Base-by-base conservation (phyloP, 2,113 vertebrate genomes). In the Gnathonemus echidnorhynchus region DNA sequence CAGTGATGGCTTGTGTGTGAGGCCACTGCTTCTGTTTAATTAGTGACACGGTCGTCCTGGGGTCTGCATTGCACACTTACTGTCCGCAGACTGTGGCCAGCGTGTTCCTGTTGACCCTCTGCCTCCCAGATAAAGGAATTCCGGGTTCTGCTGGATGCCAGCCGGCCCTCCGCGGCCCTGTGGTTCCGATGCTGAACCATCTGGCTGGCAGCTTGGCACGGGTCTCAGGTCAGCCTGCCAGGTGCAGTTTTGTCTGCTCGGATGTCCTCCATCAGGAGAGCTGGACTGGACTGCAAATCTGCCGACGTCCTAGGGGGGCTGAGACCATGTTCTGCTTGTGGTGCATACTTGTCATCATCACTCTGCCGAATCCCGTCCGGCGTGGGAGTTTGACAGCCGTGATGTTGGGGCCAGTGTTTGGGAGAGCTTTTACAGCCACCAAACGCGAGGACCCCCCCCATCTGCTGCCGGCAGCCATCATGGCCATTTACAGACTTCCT, bases 181-280 rank as follows among this genome's bases (percentile, higher is more conserved):
- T 10, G 27, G 84, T 92, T 90, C 93, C 93, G 93, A 92, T 94
- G 90, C 89, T 70, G 90, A 89, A 92, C 94, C 94, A 94, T 95
- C 95, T 95, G 93, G 92, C 91, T 91, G 70, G 45, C 90, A 93
- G 88, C 93, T 93, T 92, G 92, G 93, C 91, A 84, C 39, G 88
- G 87, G 62, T 91, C 91, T 92, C 52, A 7, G 19, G 48, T 83
- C 90, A 91, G 89, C 45, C 91, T 93, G 92, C 90, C 89, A 90
- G 87, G 90, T 90, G 92, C 90, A 53, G 45, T 87, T 89, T 93
- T 92, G 89, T 91, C 91, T 93, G 89, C 91, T 91, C 90, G 91
- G 90, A 89, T 87, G 90, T 84, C 90, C 77, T 89, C 88, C 31
- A 83, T 89, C 27, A 87, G 74, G 62, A 31, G 86, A 45, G 52